Evolutionary conservation across 2,797 vertebrate species (phyloP).

Genomic region (Sphenodon punctatus): DNA sequence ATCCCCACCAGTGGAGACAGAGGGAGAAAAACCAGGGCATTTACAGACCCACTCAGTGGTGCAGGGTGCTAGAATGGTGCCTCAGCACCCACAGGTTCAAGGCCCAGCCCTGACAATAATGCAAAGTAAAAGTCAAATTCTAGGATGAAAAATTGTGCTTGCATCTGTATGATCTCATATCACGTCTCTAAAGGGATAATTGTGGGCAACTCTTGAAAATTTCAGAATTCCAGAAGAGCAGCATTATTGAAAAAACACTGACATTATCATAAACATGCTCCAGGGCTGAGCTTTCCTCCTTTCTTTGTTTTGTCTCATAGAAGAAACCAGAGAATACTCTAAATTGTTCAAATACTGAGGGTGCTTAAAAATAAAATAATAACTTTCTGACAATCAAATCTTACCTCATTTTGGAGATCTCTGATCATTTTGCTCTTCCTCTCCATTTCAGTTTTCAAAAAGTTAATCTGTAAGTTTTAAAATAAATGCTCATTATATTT

Average conservation of each 20-base stretch:
- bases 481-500: background rate
- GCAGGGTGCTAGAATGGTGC: no score
- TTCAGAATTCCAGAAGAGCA: background rate
- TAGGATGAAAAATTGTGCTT: background rate
- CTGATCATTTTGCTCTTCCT: conserved; percentile 97
- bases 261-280: background rate
- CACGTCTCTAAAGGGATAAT: background rate
- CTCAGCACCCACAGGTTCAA: no score
- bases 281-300: background rate
- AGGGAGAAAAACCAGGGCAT: no score
- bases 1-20: no score
- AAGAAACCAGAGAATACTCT: background rate
- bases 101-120: no score
- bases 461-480: conserved; percentile 87
- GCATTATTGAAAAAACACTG: background rate
- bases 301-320: background rate
- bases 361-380: background rate
- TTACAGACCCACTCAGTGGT: no score
- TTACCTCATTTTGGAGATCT: conserved; percentile 97
- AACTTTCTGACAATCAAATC: background rate
- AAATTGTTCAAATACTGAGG: background rate
- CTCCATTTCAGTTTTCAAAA: conserved; percentile 97
- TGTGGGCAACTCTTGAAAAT: background rate
- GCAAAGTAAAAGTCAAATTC: background rate
- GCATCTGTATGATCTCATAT: background rate